Conservation (phyloP, 2,888 invertebrate genomes). For the Lagria hirta region DNA sequence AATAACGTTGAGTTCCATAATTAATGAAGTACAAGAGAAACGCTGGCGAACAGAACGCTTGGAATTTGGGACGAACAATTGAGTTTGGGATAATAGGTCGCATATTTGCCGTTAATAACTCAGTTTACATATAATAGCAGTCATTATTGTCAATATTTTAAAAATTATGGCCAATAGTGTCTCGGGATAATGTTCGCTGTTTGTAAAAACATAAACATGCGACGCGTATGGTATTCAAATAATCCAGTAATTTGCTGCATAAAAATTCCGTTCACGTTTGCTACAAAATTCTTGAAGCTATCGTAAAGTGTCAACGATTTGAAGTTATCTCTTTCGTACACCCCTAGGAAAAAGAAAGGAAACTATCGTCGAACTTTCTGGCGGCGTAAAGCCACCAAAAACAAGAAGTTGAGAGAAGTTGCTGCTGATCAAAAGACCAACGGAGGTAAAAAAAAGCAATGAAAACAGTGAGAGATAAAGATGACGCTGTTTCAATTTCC, state of each 20-base stretch:
- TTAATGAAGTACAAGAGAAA: too few species aligned
- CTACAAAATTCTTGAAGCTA: slow-evolving; percentile 34
- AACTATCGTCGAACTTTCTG: slow-evolving; percentile 16
- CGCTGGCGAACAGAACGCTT: too few species aligned
- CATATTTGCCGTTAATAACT: too few species aligned
- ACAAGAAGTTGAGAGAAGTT: slow-evolving; percentile 13
- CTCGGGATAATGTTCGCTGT: too few species aligned
- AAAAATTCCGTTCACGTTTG: slow-evolving; percentile 38
- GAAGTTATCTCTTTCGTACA: slow-evolving; percentile 36
- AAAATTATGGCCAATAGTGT: too few species aligned
- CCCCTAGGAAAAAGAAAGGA: slow-evolving; percentile 17
- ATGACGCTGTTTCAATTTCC: slow-evolving; percentile 28
- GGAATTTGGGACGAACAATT: too few species aligned
- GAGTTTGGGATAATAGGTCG: too few species aligned
- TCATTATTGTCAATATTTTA: too few species aligned
- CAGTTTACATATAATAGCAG: too few species aligned
- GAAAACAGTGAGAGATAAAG: slow-evolving; percentile 8
- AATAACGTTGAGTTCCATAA: too few species aligned
- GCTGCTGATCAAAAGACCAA: slow-evolving; percentile 17
- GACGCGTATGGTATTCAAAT: slow-evolving; percentile 27
- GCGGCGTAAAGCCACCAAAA: slow-evolving; percentile 8
- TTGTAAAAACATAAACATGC: slow-evolving; percentile 32
- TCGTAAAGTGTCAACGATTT: slow-evolving; percentile 42
- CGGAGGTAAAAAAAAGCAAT: slow-evolving; percentile 10
- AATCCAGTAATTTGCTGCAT: slow-evolving; percentile 27